These are phyloP conservation scores for Heterotilapia buettikoferi DNA, from an alignment of 2,113 vertebrate species.

Conservation along the genomic window DNA sequence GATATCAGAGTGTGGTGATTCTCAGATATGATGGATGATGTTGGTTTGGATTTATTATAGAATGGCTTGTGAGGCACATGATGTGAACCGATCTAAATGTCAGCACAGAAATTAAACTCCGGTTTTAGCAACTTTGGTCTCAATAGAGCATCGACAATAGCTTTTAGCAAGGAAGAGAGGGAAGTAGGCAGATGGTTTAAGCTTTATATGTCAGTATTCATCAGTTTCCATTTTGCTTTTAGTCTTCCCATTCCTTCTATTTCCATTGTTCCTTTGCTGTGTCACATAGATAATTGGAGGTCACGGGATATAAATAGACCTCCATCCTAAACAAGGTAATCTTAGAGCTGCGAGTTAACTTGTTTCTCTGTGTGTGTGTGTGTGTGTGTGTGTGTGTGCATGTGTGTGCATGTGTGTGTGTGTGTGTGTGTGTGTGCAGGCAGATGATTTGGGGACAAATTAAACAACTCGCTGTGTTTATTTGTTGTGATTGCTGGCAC, in stretches of 20 bases:
- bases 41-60: not conserved
- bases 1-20: not conserved
- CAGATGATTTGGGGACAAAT: not conserved
- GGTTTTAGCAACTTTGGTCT: not conserved
- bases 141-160: not conserved
- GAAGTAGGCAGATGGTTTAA: not conserved
- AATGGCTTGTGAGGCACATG: not conserved
- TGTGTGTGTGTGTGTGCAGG: not conserved
- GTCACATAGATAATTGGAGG: not conserved
- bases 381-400: not conserved
- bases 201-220: fast-evolving
- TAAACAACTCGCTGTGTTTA: not conserved
- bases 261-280: not conserved
- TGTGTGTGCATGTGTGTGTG: not conserved
- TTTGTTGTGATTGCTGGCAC: not conserved
- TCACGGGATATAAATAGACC: conserved; percentile 12
- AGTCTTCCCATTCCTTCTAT: not conserved
- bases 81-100: not conserved
- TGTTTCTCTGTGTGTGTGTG: not conserved
- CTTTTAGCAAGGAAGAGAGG: not conserved
- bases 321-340: conserved; percentile 2
- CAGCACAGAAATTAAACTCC: not conserved
- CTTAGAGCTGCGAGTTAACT: not conserved
- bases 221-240: not conserved
- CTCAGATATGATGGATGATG: not conserved